Conservation (phyloP, 2,113 vertebrate species). For the Tachysurus fulvidraco region DNA sequence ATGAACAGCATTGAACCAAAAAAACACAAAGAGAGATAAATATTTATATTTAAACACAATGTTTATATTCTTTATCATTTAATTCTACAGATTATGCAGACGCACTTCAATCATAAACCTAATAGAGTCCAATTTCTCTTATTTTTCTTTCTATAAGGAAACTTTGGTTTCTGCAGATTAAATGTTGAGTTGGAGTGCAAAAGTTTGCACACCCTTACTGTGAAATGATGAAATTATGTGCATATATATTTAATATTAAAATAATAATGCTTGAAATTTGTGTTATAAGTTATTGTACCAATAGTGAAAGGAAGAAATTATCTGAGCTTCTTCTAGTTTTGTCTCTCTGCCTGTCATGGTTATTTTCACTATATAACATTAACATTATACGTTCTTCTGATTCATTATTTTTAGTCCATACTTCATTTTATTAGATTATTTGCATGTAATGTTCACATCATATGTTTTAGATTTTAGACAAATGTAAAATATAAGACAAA, state of each 20-base stretch:
- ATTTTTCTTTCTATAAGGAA: not conserved
- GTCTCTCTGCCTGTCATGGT: no score
- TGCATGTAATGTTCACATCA: no score
- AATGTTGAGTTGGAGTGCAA: not conserved
- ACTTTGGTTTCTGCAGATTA: not conserved
- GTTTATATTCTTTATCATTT: not conserved
- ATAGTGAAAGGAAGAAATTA: no score
- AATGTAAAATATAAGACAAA: no score
- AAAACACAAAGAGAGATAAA: not conserved
- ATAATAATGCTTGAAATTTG: no score
- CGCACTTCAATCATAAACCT: not conserved
- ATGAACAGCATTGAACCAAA: not conserved
- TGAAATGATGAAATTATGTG: not conserved
- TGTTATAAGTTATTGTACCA: no score
- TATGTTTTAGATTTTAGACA: no score
- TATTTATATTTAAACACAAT: not conserved
- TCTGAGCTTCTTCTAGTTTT: no score
- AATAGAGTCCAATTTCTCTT: not conserved
- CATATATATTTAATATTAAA: not conserved
- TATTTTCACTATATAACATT: no score
- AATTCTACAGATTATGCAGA: not conserved
- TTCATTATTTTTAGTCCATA: no score
- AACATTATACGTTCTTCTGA: no score
- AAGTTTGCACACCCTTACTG: not conserved
- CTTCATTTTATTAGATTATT: no score